A percentile compares a stretch with the other conserved stretches of the same genome.
These are phyloP conservation scores for Oreotrochilus melanogaster DNA, from an alignment of 2,113 vertebrate genomes.

Conservation along the genomic window DNA sequence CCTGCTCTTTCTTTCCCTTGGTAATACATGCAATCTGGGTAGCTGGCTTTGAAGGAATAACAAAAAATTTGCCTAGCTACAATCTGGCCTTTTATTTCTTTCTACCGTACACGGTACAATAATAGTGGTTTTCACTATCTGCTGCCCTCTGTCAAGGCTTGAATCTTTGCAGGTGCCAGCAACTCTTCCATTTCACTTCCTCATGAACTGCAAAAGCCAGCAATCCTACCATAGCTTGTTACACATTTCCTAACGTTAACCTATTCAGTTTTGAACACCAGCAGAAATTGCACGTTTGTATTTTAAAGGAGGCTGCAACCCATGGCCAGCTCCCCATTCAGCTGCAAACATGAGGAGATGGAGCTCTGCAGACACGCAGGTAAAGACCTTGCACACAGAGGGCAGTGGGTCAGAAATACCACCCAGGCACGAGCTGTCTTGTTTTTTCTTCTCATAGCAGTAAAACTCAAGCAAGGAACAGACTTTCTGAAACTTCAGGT, in stretches of 20 bases:
- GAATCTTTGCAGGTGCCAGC: not conserved
- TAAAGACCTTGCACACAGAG: fast-evolving
- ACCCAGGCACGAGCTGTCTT: not conserved
- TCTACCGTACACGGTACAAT: not conserved
- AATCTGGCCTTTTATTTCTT: not conserved
- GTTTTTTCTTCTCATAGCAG: not conserved
- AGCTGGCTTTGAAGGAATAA: not conserved
- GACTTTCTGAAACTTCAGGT: not conserved
- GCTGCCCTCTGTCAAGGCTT: not conserved
- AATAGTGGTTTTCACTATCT: not conserved
- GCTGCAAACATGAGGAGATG: fast-evolving
- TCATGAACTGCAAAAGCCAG: not conserved
- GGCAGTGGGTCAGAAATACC: not conserved
- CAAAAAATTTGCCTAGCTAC: not conserved
- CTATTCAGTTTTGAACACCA: not conserved
- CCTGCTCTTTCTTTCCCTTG: not conserved
- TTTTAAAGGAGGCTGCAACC: not conserved
- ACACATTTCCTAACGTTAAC: not conserved
- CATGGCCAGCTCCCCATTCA: not conserved
- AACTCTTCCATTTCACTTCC: not conserved
- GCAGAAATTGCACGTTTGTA: fast-evolving
- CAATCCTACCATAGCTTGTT: not conserved
- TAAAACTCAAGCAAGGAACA: not conserved
- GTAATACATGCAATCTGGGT: not conserved
- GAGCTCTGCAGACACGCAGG: not conserved